These are phyloP conservation scores for Adelognathus sp. DNA, from an alignment of 2,888 invertebrate species.

Conservation along the genomic window DNA sequence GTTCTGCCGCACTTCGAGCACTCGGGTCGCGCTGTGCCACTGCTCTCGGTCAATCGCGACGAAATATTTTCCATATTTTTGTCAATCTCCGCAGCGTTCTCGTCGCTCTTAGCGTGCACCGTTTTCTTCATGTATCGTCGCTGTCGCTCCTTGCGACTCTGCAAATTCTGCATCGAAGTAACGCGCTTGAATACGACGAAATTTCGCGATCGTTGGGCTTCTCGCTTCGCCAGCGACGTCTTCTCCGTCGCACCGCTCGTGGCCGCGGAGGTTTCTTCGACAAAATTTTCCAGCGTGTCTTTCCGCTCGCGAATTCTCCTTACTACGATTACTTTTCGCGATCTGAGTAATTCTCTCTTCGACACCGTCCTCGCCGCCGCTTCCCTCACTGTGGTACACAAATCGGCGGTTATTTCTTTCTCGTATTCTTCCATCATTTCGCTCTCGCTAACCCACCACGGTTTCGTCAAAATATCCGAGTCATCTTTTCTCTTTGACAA, in stretches of 20 bases:
- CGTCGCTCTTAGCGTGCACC: constrained; percentile 54
- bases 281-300: neutral
- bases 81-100: constrained; percentile 30
- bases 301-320: no score
- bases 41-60: neutral
- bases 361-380: no score
- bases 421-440: no score
- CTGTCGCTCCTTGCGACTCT: constrained; percentile 72
- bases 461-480: no score
- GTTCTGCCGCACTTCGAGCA: constrained; percentile 66
- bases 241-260: constrained; percentile 26
- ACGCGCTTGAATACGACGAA: constrained; percentile 70
- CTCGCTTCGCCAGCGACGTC: constrained; percentile 53
- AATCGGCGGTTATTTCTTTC: no score
- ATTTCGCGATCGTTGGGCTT: constrained; percentile 65
- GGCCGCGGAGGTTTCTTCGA: neutral
- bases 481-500: neutral
- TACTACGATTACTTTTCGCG: no score
- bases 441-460: no score
- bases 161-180: constrained; percentile 74
- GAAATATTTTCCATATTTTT: neutral
- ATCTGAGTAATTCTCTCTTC: no score
- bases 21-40: constrained; percentile 24
- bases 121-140: constrained; percentile 73
- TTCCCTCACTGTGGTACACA: no score